Base-by-base conservation (phyloP, 1,140 invertebrate species). In the Telenomus remus region DNA sequence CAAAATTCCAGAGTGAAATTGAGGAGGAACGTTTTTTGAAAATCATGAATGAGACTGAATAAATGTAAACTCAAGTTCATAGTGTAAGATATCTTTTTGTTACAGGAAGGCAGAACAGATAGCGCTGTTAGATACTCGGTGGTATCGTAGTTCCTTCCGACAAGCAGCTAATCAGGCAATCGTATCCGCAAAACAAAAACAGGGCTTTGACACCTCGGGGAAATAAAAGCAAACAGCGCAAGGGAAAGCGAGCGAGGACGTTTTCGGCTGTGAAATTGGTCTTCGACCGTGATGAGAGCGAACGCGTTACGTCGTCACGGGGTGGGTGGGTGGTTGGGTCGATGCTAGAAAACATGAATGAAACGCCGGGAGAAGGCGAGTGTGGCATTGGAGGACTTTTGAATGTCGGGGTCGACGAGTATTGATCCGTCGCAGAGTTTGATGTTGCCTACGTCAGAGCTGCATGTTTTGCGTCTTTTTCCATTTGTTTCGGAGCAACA, bases 381-480 rank as follows among this genome's bases (percentile, higher is more conserved):
- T 48, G 61, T 69, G 59, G 69, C 65, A 76, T 61, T 76, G 78
- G 69, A 78, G 76, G 78, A 76, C 76, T 81, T 83, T 81, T 86
- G 86, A 88, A 88, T 88, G 87, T 88, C 85, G 87, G 87, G 87
- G 87, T 87, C 86, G 82, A 74, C 70, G 81, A 84, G 87, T 88
- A 88, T 88, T 88, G 87, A 88, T 88, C 87, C 81, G 79, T 80
- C 76, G 61, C 79, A 71, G 78, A 81, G 80, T 84, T 87, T 80
- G 80, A 88, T 84, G 82, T 86, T 87, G 81, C 19, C 19, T 27
- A 27, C 19, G 19, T 27, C 19, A 27, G 19, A 1, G 19, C 2
- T 6, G 19, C 19, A 27, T 27, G 19, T 27, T 27, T 27, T 27
- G 19, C 19, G 19, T 27, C 19, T 27, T 27, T 27, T 6, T 1